These are phyloP conservation scores for Lamprologus speciosus DNA, from an alignment of 2,113 vertebrate genomes.

Conservation along the genomic window DNA sequence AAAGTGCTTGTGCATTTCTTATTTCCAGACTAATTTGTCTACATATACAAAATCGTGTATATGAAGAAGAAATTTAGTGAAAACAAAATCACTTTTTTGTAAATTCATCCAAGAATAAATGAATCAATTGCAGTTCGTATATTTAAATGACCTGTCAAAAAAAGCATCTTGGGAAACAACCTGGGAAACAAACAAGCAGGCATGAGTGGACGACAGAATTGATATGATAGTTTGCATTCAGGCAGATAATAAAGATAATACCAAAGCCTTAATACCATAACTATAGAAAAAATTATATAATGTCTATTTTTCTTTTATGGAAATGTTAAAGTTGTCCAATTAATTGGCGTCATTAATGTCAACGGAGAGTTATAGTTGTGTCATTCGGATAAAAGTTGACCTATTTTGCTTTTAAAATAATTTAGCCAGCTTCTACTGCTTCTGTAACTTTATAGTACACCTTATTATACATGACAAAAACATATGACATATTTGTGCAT, in stretches of 20 bases:
- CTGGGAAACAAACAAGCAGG: neutral
- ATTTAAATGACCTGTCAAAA: neutral
- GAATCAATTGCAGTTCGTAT: neutral
- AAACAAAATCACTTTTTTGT: accelerated
- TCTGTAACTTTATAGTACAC: neutral
- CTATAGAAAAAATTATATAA: neutral
- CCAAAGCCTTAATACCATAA: neutral
- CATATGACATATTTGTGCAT: neutral
- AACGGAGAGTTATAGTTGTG: neutral
- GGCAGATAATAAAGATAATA: neutral
- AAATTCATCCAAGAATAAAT: neutral
- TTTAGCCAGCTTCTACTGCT: neutral
- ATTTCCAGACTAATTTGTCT: neutral
- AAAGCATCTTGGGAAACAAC: neutral
- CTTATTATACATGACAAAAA: neutral
- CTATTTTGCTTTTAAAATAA: neutral
- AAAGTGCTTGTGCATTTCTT: neutral
- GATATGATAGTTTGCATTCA: neutral
- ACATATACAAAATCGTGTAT: neutral
- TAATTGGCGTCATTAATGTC: accelerated
- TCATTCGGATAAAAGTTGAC: accelerated
- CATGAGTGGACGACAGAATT: neutral
- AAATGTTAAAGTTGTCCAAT: neutral
- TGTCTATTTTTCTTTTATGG: neutral
- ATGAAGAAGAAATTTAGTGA: neutral